Conservation (phyloP, 92 coral and sea anemone genomes). For the Porites evermanni region DNA sequence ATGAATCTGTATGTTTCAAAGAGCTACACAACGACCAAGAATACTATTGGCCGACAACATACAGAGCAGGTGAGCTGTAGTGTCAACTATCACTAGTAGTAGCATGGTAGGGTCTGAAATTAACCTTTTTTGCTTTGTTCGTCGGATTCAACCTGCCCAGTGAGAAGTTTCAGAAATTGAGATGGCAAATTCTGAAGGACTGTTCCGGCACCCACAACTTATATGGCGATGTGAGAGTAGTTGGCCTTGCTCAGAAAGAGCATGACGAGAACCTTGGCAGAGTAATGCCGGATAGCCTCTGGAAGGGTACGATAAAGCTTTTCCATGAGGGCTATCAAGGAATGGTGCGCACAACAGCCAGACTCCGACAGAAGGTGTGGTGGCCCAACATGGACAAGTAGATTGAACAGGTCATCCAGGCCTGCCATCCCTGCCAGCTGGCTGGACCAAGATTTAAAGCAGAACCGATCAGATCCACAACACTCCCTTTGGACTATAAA, state of each 20-base stretch:
- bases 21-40: too few relatives aligned
- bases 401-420: conserved; percentile 35
- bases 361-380: conserved; percentile 42
- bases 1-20: too few relatives aligned
- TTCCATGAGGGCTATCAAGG: conserved; percentile 56
- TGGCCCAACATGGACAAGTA: conserved; percentile 59
- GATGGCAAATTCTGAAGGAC: conserved; percentile 64
- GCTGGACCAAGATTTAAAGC: conserved; percentile 65
- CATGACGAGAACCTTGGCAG: conserved; percentile 58
- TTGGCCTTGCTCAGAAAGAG: conserved; percentile 39
- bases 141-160: conserved; percentile 40
- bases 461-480: conserved; percentile 66
- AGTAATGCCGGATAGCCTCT: conserved; percentile 50
- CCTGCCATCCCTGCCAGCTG: conserved; percentile 63
- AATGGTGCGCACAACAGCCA: conserved; percentile 31
- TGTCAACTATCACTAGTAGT: too few relatives aligned
- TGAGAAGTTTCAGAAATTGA: conserved; percentile 26
- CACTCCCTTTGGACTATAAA: conserved; percentile 69
- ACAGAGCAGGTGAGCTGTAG: too few relatives aligned
- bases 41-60: too few relatives aligned
- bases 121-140: background rate
- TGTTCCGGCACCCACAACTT: conserved; percentile 65
- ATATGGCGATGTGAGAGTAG: conserved; percentile 49
- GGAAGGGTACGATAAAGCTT: conserved; percentile 35
- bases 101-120: too few relatives aligned